Base-by-base conservation (phyloP, 2,797 vertebrate species). In the Ptychadena robeensis region DNA sequence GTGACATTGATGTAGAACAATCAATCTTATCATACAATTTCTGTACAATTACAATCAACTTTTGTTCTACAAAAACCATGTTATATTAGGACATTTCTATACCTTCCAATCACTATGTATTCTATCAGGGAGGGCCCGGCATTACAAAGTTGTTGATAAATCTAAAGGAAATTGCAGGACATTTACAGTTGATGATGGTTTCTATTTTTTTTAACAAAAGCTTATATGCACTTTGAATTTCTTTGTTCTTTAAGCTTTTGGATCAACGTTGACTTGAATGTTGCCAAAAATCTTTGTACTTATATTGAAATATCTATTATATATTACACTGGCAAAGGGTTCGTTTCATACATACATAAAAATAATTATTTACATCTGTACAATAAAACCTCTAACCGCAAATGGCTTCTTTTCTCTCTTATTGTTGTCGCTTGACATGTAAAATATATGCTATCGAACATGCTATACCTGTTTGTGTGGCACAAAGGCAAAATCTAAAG, bases 401-500 rank as follows among this genome's bases (percentile, higher is more conserved):
- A 30, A 61, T 44, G 44, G 14, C 22, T 48, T 73, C 65, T 73
- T 65, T 63, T 71, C 28, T 57, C 15, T 44, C 61, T 34, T 78
- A 44, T 65, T 65, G 67, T 66, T 67, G 63, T 85, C 73, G 76
- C 73, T 74, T 88, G 87, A 73, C 80, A 89, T 70, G 85, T 80
- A 87, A 88, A 88, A 88, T 86, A 85, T 86, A 71, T 81, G 79
- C 83, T 90, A 88, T 82, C 79, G 88, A 88, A 88, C 73, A 86
- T 85, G 61, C 63, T 80, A 85, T 91, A 89, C 79, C 85, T 89
- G 73, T 87, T 90, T 9, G 22, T 38, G 69, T 14, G 76, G 81
- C 84, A 92, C 89, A 92, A 89, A 88, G 70, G 79, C 77, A 86
- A 87, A 83, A 86, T 88, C 91, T 87, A 90, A 89, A 91, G 90